Percentiles rank a stretch among this genome's conserved stretches.
Conservation (phyloP, 1,140 invertebrate species). For the Drosophila sturtevanti region DNA sequence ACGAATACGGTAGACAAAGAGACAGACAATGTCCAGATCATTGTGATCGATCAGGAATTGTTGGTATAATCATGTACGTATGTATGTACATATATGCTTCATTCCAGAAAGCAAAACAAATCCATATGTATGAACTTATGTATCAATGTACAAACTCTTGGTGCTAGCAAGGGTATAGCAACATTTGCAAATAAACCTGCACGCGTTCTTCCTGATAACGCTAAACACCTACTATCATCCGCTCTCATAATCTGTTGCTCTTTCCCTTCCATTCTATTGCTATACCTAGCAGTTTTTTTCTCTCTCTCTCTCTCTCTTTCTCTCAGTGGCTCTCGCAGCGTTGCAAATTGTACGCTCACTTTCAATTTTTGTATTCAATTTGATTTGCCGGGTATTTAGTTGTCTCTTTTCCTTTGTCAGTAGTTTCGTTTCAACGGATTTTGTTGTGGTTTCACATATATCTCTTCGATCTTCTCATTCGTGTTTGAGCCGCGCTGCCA, state of each 20-base stretch:
- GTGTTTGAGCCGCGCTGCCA: conserved; percentile 60
- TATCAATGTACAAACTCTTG: not conserved
- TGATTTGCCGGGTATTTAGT: conserved; percentile 46
- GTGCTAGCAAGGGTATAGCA: not conserved
- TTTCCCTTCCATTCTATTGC: conserved; percentile 5
- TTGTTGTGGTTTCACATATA: conserved; percentile 50
- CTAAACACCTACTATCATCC: not conserved
- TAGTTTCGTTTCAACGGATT: conserved; percentile 43
- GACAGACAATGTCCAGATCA: too few species aligned
- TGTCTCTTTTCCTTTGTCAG: conserved; percentile 40
- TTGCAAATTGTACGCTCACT: conserved; percentile 46
- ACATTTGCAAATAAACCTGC: not conserved
- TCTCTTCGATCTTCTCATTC: conserved; percentile 59
- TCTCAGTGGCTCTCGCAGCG: not conserved
- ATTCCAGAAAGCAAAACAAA: too few species aligned
- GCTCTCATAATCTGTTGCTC: not conserved
- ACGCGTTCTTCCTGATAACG: conserved; percentile 9
- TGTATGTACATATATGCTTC: not conserved
- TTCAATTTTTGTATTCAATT: conserved; percentile 44
- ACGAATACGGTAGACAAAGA: too few species aligned
- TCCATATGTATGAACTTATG: not conserved
- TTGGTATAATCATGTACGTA: not conserved
- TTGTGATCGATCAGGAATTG: too few species aligned
- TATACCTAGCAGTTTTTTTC: not conserved
- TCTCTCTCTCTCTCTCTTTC: conserved; percentile 19